Base-by-base conservation (phyloP, 2,888 invertebrate species). In the Noctua comes region DNA sequence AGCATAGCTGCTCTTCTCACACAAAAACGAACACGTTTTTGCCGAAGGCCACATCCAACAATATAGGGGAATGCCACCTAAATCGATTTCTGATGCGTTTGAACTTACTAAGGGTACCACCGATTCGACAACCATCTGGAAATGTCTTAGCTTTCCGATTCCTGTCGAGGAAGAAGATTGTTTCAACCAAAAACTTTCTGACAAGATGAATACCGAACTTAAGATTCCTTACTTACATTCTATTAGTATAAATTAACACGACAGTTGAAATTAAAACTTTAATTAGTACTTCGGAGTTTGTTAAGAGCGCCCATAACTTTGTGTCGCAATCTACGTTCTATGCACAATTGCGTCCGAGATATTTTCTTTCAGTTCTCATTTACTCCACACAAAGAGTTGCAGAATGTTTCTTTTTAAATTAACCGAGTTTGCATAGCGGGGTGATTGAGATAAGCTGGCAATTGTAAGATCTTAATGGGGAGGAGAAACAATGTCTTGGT, bases 221-320 rank as follows among this genome's bases (percentile, higher is more conserved):
- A 36, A 68, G 65, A 73, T 66, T 72, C 43, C 65, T 84, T 36
- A 65, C 73, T 87, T 72, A 78, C 66, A 84, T 86, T 82, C 75
- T 80, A 82, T 84, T 77, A 82, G 68, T 80, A 76, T 83, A 84
- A 89, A 87, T 83, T 86, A 82, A 77, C 71, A 77, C 69, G 82
- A 88, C 84, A 82, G 74, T 75, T 84, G 57, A 84, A 84, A 79
- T 87, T 82, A 83, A 83, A 89, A 87, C 71, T 89, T 83, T 84
- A 88, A 89, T 89, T 80, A 77, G 73, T 72, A 76, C 64, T 86
- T 62, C 43, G 57, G 62, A 86, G 73, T 86, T 86, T 77, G 68
- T 84, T 73, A 51, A 65, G 64, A 69, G 54, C 13, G 65, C 59
- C 43, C 74, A 48, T 80, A 83, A 83, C 81, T 88, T 84, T 59